These are phyloP conservation scores for Calyptomena viridis DNA, from an alignment of 2,113 vertebrate genomes.

Conservation along the genomic window DNA sequence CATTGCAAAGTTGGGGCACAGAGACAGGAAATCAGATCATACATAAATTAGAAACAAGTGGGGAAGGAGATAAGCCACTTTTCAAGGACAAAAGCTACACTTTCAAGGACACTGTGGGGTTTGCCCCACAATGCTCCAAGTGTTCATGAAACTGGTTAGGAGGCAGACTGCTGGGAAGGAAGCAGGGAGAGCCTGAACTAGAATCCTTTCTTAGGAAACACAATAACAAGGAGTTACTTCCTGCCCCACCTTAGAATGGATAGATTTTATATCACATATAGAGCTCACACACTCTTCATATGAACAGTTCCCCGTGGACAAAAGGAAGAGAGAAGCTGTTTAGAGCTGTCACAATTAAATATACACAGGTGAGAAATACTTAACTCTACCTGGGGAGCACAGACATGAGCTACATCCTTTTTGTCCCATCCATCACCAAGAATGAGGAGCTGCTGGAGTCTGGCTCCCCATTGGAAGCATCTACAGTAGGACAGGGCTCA, in stretches of 20 bases:
- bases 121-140: not conserved
- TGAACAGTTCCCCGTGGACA: not conserved
- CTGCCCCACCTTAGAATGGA: too few relatives aligned
- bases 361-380: not conserved
- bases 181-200: not conserved
- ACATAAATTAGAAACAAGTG: not conserved
- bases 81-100: not conserved
- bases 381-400: not conserved
- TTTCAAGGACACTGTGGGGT: not conserved
- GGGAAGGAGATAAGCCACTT: too few relatives aligned
- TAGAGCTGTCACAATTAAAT: not conserved
- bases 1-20: fast-evolving
- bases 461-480: not conserved
- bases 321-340: not conserved
- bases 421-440: fast-evolving
- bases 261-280: fast-evolving
- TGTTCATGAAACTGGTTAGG: not conserved
- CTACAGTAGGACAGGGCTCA: fast-evolving
- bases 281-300: not conserved
- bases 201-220: not conserved
- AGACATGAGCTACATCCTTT: not conserved
- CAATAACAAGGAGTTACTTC: not conserved
- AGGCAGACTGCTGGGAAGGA: not conserved
- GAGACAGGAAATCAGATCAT: not conserved
- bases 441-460: not conserved